Percentiles rank a stretch among this genome's conserved stretches.
Conservation (phyloP, 2,888 invertebrate genomes). For the Ectemnius cavifrons region DNA sequence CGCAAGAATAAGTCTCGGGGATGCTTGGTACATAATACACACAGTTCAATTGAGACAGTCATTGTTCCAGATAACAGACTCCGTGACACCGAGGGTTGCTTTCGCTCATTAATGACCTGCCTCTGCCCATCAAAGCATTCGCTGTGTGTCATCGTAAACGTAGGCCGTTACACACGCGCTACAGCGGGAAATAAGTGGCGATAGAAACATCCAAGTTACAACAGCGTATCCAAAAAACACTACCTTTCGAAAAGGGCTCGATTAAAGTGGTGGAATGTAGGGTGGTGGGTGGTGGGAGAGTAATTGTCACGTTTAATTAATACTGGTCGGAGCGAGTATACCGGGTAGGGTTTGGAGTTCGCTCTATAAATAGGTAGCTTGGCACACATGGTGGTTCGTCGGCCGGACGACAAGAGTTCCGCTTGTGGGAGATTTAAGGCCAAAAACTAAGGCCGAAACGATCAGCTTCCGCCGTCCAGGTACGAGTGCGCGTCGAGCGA, state of each 20-base stretch:
- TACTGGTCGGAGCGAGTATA: slow-evolving; percentile 49
- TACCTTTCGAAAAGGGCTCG: slow-evolving; percentile 34
- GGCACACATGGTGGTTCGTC: slow-evolving; percentile 32
- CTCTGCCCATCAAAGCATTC: too few relatives aligned
- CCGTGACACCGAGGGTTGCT: too few relatives aligned
- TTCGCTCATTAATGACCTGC: too few relatives aligned
- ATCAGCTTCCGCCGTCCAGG: too few relatives aligned
- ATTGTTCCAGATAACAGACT: too few relatives aligned
- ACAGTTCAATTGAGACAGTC: too few relatives aligned
- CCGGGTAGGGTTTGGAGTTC: slow-evolving; percentile 19
- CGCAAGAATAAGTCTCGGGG: too few relatives aligned
- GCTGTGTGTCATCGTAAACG: too few relatives aligned
- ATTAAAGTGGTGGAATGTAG: background rate
- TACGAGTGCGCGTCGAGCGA: too few relatives aligned
- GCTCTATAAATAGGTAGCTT: slow-evolving; percentile 26
- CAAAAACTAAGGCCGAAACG: too few relatives aligned
- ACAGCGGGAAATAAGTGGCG: slow-evolving; percentile 41
- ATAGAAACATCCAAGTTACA: slow-evolving; percentile 28
- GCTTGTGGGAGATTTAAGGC: too few relatives aligned
- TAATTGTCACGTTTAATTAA: slow-evolving; percentile 37
- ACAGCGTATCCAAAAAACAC: slow-evolving; percentile 38
- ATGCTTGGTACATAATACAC: too few relatives aligned
- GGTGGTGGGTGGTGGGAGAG: background rate
- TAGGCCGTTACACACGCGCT: slow-evolving; percentile 12
- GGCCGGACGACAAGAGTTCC: slow-evolving; percentile 31